phyloP scores from a whole-genome alignment of 2,797 vertebrate genomes.

The Hozukius guyotensis region DNA sequence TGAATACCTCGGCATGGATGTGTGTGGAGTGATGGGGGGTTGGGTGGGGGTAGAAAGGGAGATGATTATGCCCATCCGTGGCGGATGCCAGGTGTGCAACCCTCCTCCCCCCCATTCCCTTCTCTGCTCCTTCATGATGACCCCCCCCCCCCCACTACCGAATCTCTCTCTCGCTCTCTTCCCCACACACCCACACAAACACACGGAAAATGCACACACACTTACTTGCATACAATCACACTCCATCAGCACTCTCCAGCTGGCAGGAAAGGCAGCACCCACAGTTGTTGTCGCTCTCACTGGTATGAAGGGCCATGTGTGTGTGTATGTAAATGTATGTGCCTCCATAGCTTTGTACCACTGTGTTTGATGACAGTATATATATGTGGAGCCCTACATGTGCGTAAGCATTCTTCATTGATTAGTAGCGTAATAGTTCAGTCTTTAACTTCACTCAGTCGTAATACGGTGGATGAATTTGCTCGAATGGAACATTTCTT shows the following conservation, averaged over 20 bases:
- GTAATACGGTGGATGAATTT: background rate
- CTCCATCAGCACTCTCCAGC: slow-evolving; percentile 80
- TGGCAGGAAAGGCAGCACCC: slow-evolving; percentile 74
- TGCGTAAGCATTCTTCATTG: background rate
- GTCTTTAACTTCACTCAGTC: background rate
- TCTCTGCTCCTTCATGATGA: slow-evolving; percentile 58
- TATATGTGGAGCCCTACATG: background rate
- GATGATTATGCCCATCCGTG: slow-evolving; percentile 87
- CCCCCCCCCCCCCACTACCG: slow-evolving; percentile 43
- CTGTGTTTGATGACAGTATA: background rate
- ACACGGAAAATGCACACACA: background rate
- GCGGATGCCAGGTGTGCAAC: slow-evolving; percentile 83
- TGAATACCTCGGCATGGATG: slow-evolving; percentile 37
- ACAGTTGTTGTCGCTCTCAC: slow-evolving; percentile 63
- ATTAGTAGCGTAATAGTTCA: background rate
- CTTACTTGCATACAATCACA: slow-evolving; percentile 63
- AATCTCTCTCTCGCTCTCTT: background rate
- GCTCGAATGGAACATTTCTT: background rate
- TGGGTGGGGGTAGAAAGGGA: slow-evolving; percentile 66
- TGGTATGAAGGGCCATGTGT: slow-evolving; percentile 64
- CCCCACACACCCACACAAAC: slow-evolving; percentile 8
- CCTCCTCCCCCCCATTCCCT: slow-evolving; percentile 33
- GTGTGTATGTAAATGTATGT: background rate
- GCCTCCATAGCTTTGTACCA: background rate
- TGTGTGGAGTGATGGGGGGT: slow-evolving; percentile 42